Evolutionary conservation across 2,113 vertebrate species (phyloP).

Genomic region (Notechis scutatus): DNA sequence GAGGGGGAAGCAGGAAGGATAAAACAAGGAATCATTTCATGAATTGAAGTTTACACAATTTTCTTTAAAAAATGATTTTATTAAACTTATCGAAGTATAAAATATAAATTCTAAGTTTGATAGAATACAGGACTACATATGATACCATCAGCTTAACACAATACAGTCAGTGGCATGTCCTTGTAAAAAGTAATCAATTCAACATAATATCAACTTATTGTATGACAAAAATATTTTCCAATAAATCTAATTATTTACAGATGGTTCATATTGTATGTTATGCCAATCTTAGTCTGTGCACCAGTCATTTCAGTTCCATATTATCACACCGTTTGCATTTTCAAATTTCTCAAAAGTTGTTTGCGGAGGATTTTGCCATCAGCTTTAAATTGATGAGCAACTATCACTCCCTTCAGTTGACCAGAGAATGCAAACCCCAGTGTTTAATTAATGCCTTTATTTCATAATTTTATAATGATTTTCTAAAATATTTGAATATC

Average conservation of each 20-base stretch:
- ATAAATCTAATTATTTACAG: slow-evolving; percentile 24
- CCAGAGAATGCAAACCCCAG: neutral
- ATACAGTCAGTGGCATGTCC: neutral
- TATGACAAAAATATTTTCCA: slow-evolving; percentile 19
- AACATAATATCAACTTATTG: neutral
- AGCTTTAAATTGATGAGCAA: neutral
- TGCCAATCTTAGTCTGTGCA: neutral
- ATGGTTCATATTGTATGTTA: neutral
- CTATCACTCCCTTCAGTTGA: neutral
- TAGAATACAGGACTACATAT: neutral
- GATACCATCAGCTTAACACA: neutral
- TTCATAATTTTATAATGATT: neutral
- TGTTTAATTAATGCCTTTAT: neutral
- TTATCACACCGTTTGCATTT: neutral
- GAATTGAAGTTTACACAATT: neutral
- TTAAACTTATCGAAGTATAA: neutral
- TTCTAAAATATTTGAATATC: neutral
- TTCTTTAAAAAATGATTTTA: neutral
- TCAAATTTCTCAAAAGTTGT: neutral
- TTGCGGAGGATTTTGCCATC: neutral
- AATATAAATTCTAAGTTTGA: neutral
- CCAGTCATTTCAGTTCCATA: neutral
- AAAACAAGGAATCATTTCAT: neutral
- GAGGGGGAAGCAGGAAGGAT: neutral
- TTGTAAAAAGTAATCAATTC: neutral